Evolutionary conservation across 2,113 vertebrate species (phyloP).

Genomic region (Hoplias malabaricus): DNA sequence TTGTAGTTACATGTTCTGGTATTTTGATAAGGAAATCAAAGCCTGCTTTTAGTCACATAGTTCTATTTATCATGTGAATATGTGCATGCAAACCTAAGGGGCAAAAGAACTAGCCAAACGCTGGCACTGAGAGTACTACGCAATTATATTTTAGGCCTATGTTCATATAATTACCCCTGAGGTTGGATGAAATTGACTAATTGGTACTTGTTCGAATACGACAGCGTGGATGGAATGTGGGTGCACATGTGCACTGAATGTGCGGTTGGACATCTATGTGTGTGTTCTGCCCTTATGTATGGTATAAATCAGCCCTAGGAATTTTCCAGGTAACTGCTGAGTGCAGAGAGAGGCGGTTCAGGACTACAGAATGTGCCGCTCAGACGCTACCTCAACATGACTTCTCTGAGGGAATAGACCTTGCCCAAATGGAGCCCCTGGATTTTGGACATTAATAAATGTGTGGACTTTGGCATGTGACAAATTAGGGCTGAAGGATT

Average conservation of each 20-base stretch:
- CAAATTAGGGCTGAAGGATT: no score
- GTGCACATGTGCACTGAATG: neutral
- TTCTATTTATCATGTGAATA: no score
- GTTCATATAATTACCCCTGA: neutral
- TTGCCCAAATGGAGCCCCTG: neutral
- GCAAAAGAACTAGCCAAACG: no score
- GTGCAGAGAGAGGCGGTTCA: neutral
- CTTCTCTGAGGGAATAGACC: neutral
- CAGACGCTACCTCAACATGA: constrained; percentile 13
- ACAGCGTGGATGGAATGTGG: neutral
- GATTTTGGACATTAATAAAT: neutral
- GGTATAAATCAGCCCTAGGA: constrained; percentile 7
- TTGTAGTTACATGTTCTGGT: no score
- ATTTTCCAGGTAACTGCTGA: constrained; percentile 26
- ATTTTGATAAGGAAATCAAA: no score
- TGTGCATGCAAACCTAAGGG: no score
- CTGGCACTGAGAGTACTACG: neutral
- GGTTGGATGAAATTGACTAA: neutral
- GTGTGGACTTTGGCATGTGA: neutral
- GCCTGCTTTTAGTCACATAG: no score
- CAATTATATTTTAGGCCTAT: neutral
- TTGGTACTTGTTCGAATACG: neutral
- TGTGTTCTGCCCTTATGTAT: neutral
- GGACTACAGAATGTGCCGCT: neutral
- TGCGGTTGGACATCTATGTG: neutral